Evolutionary conservation across 2,113 vertebrate species (phyloP).

Genomic region (Esox niger): DNA sequence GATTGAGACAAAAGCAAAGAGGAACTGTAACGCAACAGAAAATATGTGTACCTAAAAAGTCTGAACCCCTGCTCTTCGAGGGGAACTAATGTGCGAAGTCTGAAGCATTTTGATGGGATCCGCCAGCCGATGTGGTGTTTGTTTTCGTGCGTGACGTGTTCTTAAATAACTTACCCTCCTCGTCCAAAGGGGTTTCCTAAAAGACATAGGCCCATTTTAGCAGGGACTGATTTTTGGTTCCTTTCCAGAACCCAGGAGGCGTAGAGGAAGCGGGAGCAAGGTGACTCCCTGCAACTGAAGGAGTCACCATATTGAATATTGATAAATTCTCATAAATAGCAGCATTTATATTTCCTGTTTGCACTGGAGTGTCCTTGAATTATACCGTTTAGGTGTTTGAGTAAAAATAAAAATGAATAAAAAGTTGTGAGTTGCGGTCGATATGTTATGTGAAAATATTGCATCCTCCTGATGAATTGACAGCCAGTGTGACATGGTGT

Average conservation of each 20-base stretch:
- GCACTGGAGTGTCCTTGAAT: too few relatives aligned
- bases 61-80: background rate
- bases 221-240: background rate
- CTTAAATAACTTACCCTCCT: conserved; percentile 6
- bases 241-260: background rate
- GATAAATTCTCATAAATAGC: too few relatives aligned
- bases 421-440: background rate
- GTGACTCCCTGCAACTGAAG: too few relatives aligned
- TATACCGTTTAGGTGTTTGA: too few relatives aligned
- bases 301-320: too few relatives aligned
- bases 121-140: background rate
- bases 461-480: background rate
- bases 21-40: background rate
- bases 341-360: too few relatives aligned
- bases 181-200: background rate
- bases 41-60: background rate
- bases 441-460: background rate
- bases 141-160: conserved; percentile 16
- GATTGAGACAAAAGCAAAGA: conserved; percentile 19
- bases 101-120: background rate
- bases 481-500: background rate
- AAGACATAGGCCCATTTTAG: too few relatives aligned
- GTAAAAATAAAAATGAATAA: too few relatives aligned
- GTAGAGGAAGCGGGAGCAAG: too few relatives aligned
- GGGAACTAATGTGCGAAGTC: background rate